Conservation (phyloP, 2,113 vertebrate species). For the Malaclemys terrapin region DNA sequence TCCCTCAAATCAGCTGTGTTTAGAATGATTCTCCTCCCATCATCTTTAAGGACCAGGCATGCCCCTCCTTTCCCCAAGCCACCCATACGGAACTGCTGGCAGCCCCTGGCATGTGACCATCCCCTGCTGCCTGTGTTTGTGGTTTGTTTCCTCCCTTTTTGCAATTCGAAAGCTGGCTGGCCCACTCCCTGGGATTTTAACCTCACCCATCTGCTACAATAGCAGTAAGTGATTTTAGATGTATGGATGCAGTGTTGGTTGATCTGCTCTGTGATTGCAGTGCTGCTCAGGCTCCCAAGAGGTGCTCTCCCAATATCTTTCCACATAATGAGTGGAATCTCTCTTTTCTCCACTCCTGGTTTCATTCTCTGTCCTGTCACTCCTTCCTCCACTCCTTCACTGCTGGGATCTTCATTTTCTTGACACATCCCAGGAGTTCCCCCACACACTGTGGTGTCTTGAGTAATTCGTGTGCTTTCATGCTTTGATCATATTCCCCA, state of each 20-base stretch:
- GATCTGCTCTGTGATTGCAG: background rate
- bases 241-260: background rate
- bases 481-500: background rate
- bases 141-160: background rate
- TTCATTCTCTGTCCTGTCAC: background rate
- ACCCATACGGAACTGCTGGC: background rate
- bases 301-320: background rate
- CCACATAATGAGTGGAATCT: background rate
- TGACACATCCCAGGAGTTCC: background rate
- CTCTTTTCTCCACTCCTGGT: background rate
- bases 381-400: background rate
- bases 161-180: background rate
- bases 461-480: slow-evolving; percentile 59
- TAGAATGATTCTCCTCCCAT: background rate
- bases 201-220: background rate
- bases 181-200: background rate
- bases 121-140: background rate
- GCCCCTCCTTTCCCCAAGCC: background rate
- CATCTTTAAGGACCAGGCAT: background rate
- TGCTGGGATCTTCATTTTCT: background rate
- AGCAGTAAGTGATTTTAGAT: background rate
- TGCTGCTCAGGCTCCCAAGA: background rate
- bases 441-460: background rate
- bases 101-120: background rate
- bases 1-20: background rate